These are phyloP conservation scores for Ichneumoninae sp. DNA, from an alignment of 2,888 invertebrate genomes.

Conservation along the genomic window DNA sequence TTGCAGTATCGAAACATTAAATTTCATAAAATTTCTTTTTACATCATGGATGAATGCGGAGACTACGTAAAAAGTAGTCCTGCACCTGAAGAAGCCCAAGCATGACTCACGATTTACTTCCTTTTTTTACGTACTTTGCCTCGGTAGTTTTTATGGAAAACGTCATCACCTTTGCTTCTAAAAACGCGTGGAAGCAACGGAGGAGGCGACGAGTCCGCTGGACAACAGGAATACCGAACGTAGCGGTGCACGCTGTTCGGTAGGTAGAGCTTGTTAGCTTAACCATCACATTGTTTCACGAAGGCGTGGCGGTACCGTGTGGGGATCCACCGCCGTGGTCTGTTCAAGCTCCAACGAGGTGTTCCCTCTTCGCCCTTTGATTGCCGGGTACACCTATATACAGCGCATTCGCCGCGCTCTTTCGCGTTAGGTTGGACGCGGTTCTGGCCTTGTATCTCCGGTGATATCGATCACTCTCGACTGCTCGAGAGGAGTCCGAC, in stretches of 20 bases:
- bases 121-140: neutral
- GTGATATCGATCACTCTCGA: slow-evolving; percentile 66
- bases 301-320: slow-evolving; percentile 74
- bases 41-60: too few relatives aligned
- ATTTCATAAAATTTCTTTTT: neutral
- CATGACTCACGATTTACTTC: neutral
- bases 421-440: slow-evolving; percentile 56
- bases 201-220: neutral
- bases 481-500: slow-evolving; percentile 36
- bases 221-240: slow-evolving; percentile 53
- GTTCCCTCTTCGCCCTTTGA: slow-evolving; percentile 66
- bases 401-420: slow-evolving; percentile 50
- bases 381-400: slow-evolving; percentile 57
- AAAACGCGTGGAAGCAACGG: neutral
- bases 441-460: slow-evolving; percentile 56
- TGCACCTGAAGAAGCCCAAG: neutral
- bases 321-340: slow-evolving; percentile 44
- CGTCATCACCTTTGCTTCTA: slow-evolving; percentile 25
- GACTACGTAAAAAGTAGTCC: too few relatives aligned
- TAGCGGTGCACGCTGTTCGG: slow-evolving; percentile 57
- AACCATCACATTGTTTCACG: slow-evolving; percentile 78
- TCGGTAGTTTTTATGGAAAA: neutral
- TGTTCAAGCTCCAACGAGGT: slow-evolving; percentile 55
- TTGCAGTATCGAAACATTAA: too few relatives aligned
- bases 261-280: slow-evolving; percentile 77